Base-by-base conservation (phyloP, 2,113 vertebrate genomes). In the Heterocephalus glaber region DNA sequence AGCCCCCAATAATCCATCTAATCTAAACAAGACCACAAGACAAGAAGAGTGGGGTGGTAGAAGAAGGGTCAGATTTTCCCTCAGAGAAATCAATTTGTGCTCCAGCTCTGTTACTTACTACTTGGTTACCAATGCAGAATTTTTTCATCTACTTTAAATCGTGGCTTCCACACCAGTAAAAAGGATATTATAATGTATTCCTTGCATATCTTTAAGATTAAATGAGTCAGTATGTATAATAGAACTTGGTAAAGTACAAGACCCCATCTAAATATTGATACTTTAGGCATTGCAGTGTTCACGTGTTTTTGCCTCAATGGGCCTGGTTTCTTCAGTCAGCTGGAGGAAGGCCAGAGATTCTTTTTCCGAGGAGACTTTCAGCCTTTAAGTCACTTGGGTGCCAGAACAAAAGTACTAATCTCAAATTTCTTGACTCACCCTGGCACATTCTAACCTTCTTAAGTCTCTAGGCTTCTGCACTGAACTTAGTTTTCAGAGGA, bases 71-170 rank as follows among this genome's bases (percentile, higher is more conserved):
- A 86, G 49, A 58, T 68, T 86, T 33, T 72, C 19, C 58, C 22
- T 35, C 4, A 22, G 81, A 85, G 70, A 68, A 89, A 24, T 58
- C 63, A 85, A 10, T 56, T 82, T 65, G 20, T 88, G 13, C 11
- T 58, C 7, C 14, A 80, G 4, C 22, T 94, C 58, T 91, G 11
- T 66, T 54, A 79, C 12, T 97, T 61, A 76, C 33, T 52, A 6
- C 92, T 94, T 90, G 33, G 20, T 84, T 80, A 87, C 17, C 28
- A 85, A 11, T 1, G 12, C 28, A 38, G 44, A 89, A 86, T 81
- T 90, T 84, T 33, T 60, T 90, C 58, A 92, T 88, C 35, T 88
- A 33, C 66, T 68, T 82, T 82, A 74, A 84, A 60, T 90, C 47
- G 60, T 28, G 33, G 16, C 80, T 92, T 94, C 58, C 33, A 74